A percentile compares a stretch with the other conserved stretches of the same genome.
Evolutionary conservation across 1,140 invertebrate species (phyloP).

Genomic region (Ostrea edulis): DNA sequence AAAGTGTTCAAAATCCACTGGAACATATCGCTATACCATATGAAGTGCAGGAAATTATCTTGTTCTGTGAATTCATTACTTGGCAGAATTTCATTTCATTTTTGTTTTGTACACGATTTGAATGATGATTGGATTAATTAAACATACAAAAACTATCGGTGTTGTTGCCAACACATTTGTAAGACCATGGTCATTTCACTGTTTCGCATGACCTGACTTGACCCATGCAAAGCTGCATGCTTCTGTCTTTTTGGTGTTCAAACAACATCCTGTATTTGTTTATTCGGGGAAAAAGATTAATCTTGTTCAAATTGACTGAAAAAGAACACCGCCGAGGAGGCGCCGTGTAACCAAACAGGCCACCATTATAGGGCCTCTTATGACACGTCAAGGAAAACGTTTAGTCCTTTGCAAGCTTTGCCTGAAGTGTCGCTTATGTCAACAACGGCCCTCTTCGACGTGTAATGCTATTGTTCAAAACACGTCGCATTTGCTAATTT

Average conservation of each 20-base stretch:
- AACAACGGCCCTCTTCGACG: slow-evolving; percentile 16
- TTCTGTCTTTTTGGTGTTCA: slow-evolving; percentile 25
- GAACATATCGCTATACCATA: no score
- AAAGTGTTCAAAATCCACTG: no score
- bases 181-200: neutral
- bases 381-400: slow-evolving; percentile 11
- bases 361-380: slow-evolving; percentile 20
- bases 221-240: neutral
- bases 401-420: slow-evolving; percentile 28
- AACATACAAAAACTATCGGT: neutral
- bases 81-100: no score
- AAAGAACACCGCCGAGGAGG: slow-evolving; percentile 26
- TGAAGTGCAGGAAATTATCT: no score
- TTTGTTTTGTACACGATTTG: no score
- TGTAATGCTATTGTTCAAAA: slow-evolving; percentile 37
- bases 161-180: neutral
- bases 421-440: slow-evolving; percentile 35
- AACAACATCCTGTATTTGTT: slow-evolving; percentile 37
- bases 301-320: slow-evolving; percentile 39
- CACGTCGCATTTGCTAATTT: slow-evolving; percentile 36
- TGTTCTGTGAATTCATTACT: no score
- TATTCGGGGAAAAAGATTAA: slow-evolving; percentile 37
- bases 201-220: slow-evolving; percentile 21
- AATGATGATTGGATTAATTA: no score
- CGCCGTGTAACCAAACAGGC: slow-evolving; percentile 27